Evolutionary conservation across 2,113 vertebrate genomes (phyloP).

Genomic region (Trematomus loennbergii): DNA sequence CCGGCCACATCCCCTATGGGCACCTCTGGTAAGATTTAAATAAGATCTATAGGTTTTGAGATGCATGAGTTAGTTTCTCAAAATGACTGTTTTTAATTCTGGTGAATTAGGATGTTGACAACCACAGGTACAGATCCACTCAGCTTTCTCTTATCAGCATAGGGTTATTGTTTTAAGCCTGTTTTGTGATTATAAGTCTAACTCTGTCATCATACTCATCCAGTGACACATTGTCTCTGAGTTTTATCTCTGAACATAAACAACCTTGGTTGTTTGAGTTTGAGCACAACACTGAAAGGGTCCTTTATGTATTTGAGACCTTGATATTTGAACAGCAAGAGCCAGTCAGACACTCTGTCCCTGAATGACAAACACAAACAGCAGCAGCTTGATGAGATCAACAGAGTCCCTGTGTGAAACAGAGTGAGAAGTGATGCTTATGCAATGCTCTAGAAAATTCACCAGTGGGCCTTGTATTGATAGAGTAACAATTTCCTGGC

Average conservation of each 20-base stretch:
- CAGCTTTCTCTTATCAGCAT: not conserved
- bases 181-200: not conserved
- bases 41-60: not conserved
- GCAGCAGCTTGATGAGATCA: slow-evolving; percentile 30
- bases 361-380: slow-evolving; percentile 32
- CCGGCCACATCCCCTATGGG: slow-evolving; percentile 98
- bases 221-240: not conserved
- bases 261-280: not conserved
- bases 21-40: slow-evolving; percentile 88
- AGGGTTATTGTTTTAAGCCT: slow-evolving; percentile 2
- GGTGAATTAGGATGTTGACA: not conserved
- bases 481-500: slow-evolving; percentile 16
- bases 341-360: not conserved
- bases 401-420: slow-evolving; percentile 29
- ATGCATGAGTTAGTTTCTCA: not conserved
- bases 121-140: slow-evolving; percentile 11
- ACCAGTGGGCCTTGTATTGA: slow-evolving; percentile 14
- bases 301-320: slow-evolving; percentile 3
- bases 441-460: slow-evolving; percentile 44
- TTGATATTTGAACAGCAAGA: slow-evolving; percentile 42
- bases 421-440: slow-evolving; percentile 25
- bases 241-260: slow-evolving; percentile 8
- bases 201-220: not conserved
- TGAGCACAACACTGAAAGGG: slow-evolving; percentile 1
- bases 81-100: not conserved